Evolutionary conservation across 2,888 invertebrate species (phyloP), one percentile per base, ranked within the genome.

Genomic region (Cetonia aurata): DNA sequence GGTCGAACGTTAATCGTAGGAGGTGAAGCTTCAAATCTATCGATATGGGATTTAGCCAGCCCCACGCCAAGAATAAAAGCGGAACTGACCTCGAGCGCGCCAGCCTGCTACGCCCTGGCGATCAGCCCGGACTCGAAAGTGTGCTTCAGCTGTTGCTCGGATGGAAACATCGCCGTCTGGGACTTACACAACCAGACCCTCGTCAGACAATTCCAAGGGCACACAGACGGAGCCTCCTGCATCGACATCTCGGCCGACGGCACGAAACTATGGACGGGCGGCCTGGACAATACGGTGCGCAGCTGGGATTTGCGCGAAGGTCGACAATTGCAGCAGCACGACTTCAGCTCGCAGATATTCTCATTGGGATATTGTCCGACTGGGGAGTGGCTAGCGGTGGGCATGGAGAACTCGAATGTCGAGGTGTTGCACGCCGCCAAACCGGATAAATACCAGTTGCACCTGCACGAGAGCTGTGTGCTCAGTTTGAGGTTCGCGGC

Each of bases 131-230:
- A 99, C 86, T 95, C 96, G 72, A 98, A 98, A 88, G 95, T 97
- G 73, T 98, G 98, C 88, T 99, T 98, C 87, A 96, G 97, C 83
- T 99, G 99, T 85, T 98, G 98, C 88, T 96, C 96, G 79, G 98
- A 99, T 84, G 99, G 99, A 42, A 96, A 98, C 85, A 97, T 98
- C 80, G 96, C 97, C 37, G 96, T 98, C 2, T 98, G 98, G 98
- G 98, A 94, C 84, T 87, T 94, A 59, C 93, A 94, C 79, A 94
- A 93, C 86, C 96, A 97, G 86, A 94, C 93, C 71, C 88, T 97
- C 83, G 79, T 98, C 83, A 90, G 96, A 79, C 95, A 95, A 86
- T 95, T 95, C 86, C 94, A 95, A 88, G 98, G 98, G 0, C 98
- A 99, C 86, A 96, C 96, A 69, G 99, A 99, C 85, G 98, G 99